Percentiles rank a stretch among this genome's conserved stretches.
phyloP scores from a whole-genome alignment of 2,797 vertebrate species.

The Discoglossus pictus region DNA sequence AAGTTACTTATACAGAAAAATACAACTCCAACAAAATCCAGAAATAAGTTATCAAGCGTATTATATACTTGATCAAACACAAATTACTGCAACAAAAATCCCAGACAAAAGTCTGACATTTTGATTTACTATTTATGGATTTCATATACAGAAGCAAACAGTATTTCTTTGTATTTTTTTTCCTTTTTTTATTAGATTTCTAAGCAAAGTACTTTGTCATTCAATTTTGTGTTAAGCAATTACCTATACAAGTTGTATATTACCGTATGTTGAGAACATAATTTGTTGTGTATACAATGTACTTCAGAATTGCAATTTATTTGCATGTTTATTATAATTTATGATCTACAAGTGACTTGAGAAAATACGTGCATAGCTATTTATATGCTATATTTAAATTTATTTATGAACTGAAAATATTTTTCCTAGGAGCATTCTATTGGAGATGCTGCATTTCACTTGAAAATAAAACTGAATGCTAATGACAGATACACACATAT shows the following conservation, averaged over 20 bases:
- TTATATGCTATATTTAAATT: constrained; percentile 2
- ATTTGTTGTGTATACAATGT: constrained; percentile 13
- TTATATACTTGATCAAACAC: constrained; percentile 12
- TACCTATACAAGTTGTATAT: constrained; percentile 12
- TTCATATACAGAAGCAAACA: constrained; percentile 1
- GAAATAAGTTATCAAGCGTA: no score
- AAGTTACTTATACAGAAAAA: no score
- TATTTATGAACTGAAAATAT: constrained; percentile 10
- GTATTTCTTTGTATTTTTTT: neutral
- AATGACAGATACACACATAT: constrained; percentile 30
- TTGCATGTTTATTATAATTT: constrained; percentile 26
- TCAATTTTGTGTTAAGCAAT: constrained; percentile 24
- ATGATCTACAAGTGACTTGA: constrained; percentile 6
- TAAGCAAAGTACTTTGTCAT: constrained; percentile 30
- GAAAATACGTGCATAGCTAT: neutral
- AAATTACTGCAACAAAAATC: neutral
- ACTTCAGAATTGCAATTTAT: constrained; percentile 16
- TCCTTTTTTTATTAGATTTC: constrained; percentile 17
- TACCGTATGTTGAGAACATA: constrained; percentile 19
- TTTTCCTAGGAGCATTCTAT: neutral
- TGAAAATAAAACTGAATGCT: constrained; percentile 25
- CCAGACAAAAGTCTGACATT: no score
- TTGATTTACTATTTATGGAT: neutral
- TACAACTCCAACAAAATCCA: no score
- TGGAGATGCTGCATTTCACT: neutral